Base-by-base conservation (phyloP, 1,140 invertebrate genomes). In the Psilanteris sp. region DNA sequence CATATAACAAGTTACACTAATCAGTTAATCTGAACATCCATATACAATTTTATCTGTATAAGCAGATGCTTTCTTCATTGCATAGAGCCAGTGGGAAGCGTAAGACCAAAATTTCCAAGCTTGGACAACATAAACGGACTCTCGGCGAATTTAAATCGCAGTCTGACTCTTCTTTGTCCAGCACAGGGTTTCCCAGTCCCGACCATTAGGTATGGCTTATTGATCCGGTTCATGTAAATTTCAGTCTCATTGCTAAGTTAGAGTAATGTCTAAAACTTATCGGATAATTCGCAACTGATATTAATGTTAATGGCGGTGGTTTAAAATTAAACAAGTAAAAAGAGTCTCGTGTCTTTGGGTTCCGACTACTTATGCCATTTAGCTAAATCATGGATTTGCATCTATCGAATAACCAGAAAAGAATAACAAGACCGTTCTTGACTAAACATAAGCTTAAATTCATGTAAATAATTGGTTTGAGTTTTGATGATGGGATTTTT, bases 41-140 rank as follows among this genome's bases (percentile, higher is more conserved):
- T 1, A 4, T 11, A n/a, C 8, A 36, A 11, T 41, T 44, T 15
- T 48, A 46, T 70, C 44, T 27, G 46, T 59, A 57, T 62, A 55
- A 46, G 74, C 50, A 55, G 68, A 32, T 64, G 32, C 67, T 72
- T 68, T 80, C 75, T 81, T 83, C 72, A 83, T 80, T 83, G 72
- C 81, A 81, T 89, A 93, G 92, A 93, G 86, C 91, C 91, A 13
- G 88, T 92, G 81, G 91, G 91, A 72, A 91, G 91, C 81, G 90
- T 91, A 66, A 90, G 90, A 75, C 91, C 92, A 68, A 92, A 91
- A 84, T 92, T 93, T 84, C 90, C 92, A 78, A 92, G 90, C 70
- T 87, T 91, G 82, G 86, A 89, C 86, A 92, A 91, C 71, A 89
- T 91, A 83, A 92, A 91, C 81, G 91, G 91, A 81, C 91, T 92